Percentiles rank a stretch among this genome's conserved stretches.
Evolutionary conservation across 2,113 vertebrate genomes (phyloP).

Genomic region (Marcusenius ussheri): DNA sequence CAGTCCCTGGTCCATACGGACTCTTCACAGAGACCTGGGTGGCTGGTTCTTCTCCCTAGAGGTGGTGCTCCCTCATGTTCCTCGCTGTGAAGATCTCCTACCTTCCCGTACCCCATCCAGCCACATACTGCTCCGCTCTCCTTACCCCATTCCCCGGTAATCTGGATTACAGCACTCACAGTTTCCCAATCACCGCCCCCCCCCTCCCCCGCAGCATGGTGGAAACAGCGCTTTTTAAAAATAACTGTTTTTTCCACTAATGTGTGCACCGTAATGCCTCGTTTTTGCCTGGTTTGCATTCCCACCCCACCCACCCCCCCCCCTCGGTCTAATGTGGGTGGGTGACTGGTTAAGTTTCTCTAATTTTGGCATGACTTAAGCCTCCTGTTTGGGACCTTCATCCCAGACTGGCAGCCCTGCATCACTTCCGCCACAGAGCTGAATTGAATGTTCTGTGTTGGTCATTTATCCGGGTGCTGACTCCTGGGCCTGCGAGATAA

Average conservation of each 20-base stretch:
- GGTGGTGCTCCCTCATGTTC: neutral
- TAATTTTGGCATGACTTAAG: neutral
- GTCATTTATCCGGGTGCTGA: neutral
- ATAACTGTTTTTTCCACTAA: conserved; percentile 1
- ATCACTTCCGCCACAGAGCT: neutral
- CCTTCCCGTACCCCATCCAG: neutral
- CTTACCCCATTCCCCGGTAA: neutral
- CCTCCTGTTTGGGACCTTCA: neutral
- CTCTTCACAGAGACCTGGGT: neutral
- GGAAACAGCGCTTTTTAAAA: conserved; percentile 8
- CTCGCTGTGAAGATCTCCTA: neutral
- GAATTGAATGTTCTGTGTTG: neutral
- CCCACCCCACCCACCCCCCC: neutral
- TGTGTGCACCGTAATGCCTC: neutral
- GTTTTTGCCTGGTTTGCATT: neutral
- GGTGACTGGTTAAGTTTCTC: neutral
- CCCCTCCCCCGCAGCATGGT: too few relatives aligned
- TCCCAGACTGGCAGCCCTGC: neutral
- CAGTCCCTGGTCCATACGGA: neutral
- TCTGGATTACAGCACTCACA: neutral
- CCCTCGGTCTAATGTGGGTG: neutral
- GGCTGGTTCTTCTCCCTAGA: neutral
- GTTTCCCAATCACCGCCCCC: neutral
- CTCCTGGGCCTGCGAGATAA: neutral
- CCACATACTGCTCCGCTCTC: neutral